Evolutionary conservation across 2,113 vertebrate genomes (phyloP), one percentile per base, ranked within the genome.

Genomic region (Typhlomys cinereus): DNA sequence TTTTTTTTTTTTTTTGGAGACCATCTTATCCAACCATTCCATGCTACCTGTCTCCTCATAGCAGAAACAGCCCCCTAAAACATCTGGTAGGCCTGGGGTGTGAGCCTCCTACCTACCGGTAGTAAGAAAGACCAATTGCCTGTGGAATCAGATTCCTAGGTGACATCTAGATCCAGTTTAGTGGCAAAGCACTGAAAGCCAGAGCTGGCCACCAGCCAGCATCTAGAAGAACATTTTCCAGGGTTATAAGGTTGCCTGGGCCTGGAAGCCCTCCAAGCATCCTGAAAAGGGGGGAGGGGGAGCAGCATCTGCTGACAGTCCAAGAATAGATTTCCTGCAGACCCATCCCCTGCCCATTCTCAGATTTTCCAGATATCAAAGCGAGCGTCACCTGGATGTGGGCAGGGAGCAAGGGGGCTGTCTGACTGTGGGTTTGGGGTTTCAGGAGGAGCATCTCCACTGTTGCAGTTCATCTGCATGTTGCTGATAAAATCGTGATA

Each of bases 91-190:
- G n/a, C 48, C 48, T 39, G 1, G 12, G 75, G 57, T 71, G 81
- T 29, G 70, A 67, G 41, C 41, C n/a, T 71, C 62, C 82, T 34
- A 4, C 13, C 27, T 2, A 62, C 14, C n/a, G 9, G 0, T 52
- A 20, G 64, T 15, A n/a, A 78, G 88, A 71, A 88, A 39, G 62
- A 29, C 69, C 76, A 78, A 92, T 94, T 92, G 90, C 96, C 96
- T 94, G 88, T 90, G 92, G 93, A 95, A 96, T 98, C 97, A 97
- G 95, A 97, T 96, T 97, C 97, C 92, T 54, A 95, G 88, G 96
- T 95, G 97, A 97, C 98, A 98, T 98, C 97, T 98, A 98, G 97
- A 97, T 97, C 91, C 95, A 97, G 96, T 98, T 98, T 97, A 97
- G 93, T 83, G 54, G 80, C 59, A 67, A 94, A 96, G 79, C 59